Base-by-base conservation (phyloP, 35 echinoderm and acorn worm species). In the Chiridota heheva region DNA sequence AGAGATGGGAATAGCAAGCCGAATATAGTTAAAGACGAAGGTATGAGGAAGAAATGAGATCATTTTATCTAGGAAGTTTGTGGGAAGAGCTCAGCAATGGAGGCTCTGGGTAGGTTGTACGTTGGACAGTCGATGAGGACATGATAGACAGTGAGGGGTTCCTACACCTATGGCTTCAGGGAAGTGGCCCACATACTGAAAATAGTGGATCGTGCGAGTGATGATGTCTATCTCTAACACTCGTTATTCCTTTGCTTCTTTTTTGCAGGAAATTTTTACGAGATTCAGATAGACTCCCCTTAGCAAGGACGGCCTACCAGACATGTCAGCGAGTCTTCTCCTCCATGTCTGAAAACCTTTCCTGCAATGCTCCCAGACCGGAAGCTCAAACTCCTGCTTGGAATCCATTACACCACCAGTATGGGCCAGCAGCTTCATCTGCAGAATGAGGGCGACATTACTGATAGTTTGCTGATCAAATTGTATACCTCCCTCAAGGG, bases 251-350 rank as follows among this genome's bases (percentile, higher is more conserved):
- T 32, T 71, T 53, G 49, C 28, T 84, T 28, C 44, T 72, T 15
- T 76, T 67, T 41, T 63, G 0, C 39, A 98, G 95, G 62, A 88
- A 98, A 44, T 98, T 84, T 48, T 42, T 98, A 8, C 51, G 95
- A 45, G 95, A 98, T 82, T 39, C 65, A 15, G 95, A 98, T 63
- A 35, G 95, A 53, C 73, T 49, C 18, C 86, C 78, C 47, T 69
- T 98, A 20, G 80, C 95, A 1, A 76, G 43, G 28, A 79, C 82
- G 56, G 84, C 84, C 26, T 98, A 88, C 41, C 71, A 85, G 56
- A 75, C 80, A 13, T 91, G 84, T 38, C 62, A 71, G 8, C 45
- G 20, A 7, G 75, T 91, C 29, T 37, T 98, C 3, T 22, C 70
- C 32, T 72, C 61, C 2, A 42, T 81, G 30, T 39, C 82, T 24